Base-by-base conservation (phyloP, 1,140 invertebrate genomes). In the Panagrolaimus sp. region DNA sequence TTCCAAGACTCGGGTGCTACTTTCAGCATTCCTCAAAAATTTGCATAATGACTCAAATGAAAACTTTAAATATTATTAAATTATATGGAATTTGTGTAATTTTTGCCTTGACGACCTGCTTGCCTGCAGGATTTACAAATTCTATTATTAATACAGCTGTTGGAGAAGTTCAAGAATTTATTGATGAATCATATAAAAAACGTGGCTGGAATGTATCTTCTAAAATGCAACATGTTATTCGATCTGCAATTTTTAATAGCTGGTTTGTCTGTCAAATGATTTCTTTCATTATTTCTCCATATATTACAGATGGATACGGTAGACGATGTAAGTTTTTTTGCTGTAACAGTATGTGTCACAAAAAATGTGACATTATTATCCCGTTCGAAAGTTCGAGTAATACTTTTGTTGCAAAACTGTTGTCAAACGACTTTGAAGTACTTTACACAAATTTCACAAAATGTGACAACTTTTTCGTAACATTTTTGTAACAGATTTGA, bases 141-240 rank as follows among this genome's bases (percentile, higher is more conserved):
- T 79, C 77, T 15, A 68, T 70, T 17, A 77, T 78, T 9, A 78
- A 78, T 68, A 78, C 76, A n/a, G 76, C 76, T 17, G 75, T 74
- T 21, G 69, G 68, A 32, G 73, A 79, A 46, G 44, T 78, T 0
- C 45, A 77, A 45, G 63, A 68, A 28, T 78, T 79, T 64, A 70
- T 78, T 43, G 71, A 65, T 43, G 58, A 58, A 12, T 78, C 76
- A 10, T 78, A 70, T 62, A 24, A 15, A 2, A 12, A 46, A 8
- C 43, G 70, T 45, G 76, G 73, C 10, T 47, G 24, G 28, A 15
- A 72, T 43, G n/a, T 77, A 12, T 44, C 64, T 21, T 65, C 64
- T n/a, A 43, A 28, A 6, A 67, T 67, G 5, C 63, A 80, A 15
- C 43, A 68, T 63, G 52, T 78, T 9, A 55, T 78, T 44, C 67